phyloP scores from a whole-genome alignment of 2,113 vertebrate genomes.

The Nothoprocta pentlandii region DNA sequence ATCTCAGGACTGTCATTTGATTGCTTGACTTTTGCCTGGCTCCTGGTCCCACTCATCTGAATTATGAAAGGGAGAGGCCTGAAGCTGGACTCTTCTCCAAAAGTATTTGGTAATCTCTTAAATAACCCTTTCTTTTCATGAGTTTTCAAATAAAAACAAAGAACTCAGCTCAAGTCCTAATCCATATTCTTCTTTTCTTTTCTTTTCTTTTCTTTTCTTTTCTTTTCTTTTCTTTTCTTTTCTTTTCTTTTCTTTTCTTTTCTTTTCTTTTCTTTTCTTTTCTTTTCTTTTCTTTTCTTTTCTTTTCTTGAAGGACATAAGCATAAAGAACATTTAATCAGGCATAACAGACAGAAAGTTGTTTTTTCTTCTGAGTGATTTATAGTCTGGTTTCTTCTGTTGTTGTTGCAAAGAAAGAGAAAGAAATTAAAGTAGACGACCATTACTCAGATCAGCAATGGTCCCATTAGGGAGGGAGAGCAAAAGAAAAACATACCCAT shows the following conservation, averaged over 20 bases:
- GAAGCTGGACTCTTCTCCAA: background rate
- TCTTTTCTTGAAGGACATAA: slow-evolving; percentile 2
- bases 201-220: background rate
- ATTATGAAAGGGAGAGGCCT: background rate
- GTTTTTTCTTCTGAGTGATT: slow-evolving; percentile 50
- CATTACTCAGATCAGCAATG: slow-evolving; percentile 66
- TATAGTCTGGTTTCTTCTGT: slow-evolving; percentile 36
- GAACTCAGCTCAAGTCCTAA: background rate
- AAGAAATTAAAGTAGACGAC: slow-evolving; percentile 41
- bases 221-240: background rate
- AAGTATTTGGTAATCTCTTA: background rate
- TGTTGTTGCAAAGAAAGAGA: slow-evolving; percentile 24
- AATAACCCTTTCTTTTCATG: slow-evolving; percentile 13
- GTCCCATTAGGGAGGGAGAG: slow-evolving; percentile 47
- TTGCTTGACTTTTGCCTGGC: slow-evolving; percentile 24
- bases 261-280: background rate
- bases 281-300: background rate
- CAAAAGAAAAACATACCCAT: slow-evolving; percentile 47
- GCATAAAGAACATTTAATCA: slow-evolving; percentile 42
- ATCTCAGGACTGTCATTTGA: background rate
- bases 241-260: background rate
- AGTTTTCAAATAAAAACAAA: slow-evolving; percentile 32
- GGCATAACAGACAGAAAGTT: slow-evolving; percentile 17
- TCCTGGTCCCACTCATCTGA: slow-evolving; percentile 6
- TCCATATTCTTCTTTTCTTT: background rate